Base-by-base conservation (phyloP, 2,888 invertebrate genomes). In the Coronaproctus castanopsis region DNA sequence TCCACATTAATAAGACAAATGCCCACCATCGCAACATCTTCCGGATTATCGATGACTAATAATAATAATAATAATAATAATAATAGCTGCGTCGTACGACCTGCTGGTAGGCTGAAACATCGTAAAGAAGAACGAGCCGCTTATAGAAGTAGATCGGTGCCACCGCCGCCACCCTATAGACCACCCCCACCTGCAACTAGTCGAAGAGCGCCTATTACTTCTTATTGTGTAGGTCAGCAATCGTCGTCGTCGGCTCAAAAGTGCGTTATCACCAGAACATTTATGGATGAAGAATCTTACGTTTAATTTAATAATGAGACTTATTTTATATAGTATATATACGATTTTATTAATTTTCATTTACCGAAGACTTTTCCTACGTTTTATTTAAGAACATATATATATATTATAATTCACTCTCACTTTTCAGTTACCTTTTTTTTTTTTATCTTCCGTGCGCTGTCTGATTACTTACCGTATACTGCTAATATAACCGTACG, bases 51-150 rank as follows among this genome's bases (percentile, higher is more conserved):
- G n/a, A n/a, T n/a, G n/a, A n/a, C n/a, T n/a, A n/a, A n/a, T n/a
- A n/a, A n/a, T n/a, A n/a, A n/a, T n/a, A n/a, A n/a, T n/a, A n/a
- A n/a, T n/a, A n/a, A n/a, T n/a, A n/a, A n/a, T n/a, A n/a, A n/a
- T 65, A 78, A 75, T 65, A 76, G 64, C 21, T 65, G 58, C 55
- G 68, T 65, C 57, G 65, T 67, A 18, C 64, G 68, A 20, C n/a
- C n/a, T n/a, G n/a, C n/a, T n/a, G 69, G 67, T 50, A 64, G 69
- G 57, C 64, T 67, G 58, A 65, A 67, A 58, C n/a, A n/a, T n/a
- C 65, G 67, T 21, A 66, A 67, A 61, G 69, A 67, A 57, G 67
- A 64, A 21, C 62, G 66, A 60, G 65, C 66, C 52, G 64, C 66
- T 24, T 67, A 67, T 61, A 61, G 58, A 54, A 63, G 62, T 57